Conservation (phyloP, 2,888 invertebrate species). For the Hermaeophaga mercurialis region DNA sequence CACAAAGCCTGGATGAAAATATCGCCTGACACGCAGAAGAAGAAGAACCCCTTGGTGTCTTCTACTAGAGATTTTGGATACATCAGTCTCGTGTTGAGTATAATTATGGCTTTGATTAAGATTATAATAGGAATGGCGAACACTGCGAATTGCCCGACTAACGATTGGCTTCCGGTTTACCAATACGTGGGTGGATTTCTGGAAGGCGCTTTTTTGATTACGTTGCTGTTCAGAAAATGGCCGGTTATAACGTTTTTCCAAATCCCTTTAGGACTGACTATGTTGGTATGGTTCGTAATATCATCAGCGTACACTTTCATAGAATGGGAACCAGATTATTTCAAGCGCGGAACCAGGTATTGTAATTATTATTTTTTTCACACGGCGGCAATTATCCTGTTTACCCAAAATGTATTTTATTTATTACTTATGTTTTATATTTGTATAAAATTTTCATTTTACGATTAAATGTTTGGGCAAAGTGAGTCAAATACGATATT, state of each 20-base stretch:
- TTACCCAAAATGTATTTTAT: constrained; percentile 31
- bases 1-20: constrained; percentile 19
- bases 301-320: constrained; percentile 27
- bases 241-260: constrained; percentile 1
- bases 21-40: constrained; percentile 7
- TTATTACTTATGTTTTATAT: constrained; percentile 19
- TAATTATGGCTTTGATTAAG: constrained; percentile 12
- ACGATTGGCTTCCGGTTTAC: constrained; percentile 18
- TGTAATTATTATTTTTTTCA: constrained; percentile 33
- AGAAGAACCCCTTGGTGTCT: constrained; percentile 10
- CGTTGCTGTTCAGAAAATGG: constrained; percentile 21
- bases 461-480: too few relatives aligned
- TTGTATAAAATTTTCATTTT: constrained; percentile 25
- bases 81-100: constrained; percentile 9
- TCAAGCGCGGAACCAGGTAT: constrained; percentile 35
- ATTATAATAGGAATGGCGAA: constrained; percentile 14
- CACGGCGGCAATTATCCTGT: constrained; percentile 25
- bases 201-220: constrained; percentile 28
- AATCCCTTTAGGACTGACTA: constrained; percentile 18
- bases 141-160: constrained; percentile 20
- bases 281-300: constrained; percentile 16
- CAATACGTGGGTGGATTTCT: constrained; percentile 19
- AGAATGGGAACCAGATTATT: constrained; percentile 40
- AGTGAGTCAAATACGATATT: too few relatives aligned
- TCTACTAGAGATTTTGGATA: constrained; percentile 11